Conservation (phyloP, 2,888 invertebrate genomes). For the Eumacrocentrus americanus region DNA sequence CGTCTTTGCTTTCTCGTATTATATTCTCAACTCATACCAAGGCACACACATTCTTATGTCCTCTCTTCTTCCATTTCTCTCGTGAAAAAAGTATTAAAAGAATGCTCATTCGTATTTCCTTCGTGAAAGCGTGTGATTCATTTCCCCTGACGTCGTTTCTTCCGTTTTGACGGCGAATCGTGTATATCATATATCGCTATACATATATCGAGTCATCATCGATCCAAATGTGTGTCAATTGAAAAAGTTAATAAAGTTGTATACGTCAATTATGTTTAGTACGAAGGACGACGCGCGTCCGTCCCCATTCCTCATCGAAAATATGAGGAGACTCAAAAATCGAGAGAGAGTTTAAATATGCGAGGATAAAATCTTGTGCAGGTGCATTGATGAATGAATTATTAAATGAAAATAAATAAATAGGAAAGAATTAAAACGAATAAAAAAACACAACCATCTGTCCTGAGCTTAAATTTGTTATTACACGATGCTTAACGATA, state of each 20-base stretch:
- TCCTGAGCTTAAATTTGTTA: conserved; percentile 61
- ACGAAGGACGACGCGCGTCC: conserved; percentile 24
- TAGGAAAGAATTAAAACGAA: conserved; percentile 26
- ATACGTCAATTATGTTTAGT: too few species aligned
- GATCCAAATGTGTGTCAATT: not conserved
- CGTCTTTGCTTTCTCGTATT: conserved; percentile 16
- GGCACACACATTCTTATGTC: conserved; percentile 13
- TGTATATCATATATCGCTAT: not conserved
- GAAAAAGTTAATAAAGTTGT: conserved; percentile 4
- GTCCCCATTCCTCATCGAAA: conserved; percentile 20
- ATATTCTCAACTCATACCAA: conserved; percentile 7
- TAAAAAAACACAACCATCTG: conserved; percentile 47
- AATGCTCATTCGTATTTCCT: conserved; percentile 7
- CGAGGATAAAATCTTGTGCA: conserved; percentile 1
- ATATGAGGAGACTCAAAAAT: not conserved
- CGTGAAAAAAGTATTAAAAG: conserved; percentile 19
- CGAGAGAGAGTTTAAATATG: not conserved
- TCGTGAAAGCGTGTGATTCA: conserved; percentile 1
- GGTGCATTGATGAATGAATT: conserved; percentile 1
- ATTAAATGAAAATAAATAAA: conserved; percentile 26
- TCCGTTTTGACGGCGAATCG: conserved; percentile 10
- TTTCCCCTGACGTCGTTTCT: not conserved
- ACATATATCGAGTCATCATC: not conserved
- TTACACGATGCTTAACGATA: conserved; percentile 59
- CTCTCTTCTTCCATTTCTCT: conserved; percentile 23